Percentiles rank a stretch among this genome's conserved stretches.
Conservation (phyloP, 1,140 invertebrate species). For the Drosophila ananassae region DNA sequence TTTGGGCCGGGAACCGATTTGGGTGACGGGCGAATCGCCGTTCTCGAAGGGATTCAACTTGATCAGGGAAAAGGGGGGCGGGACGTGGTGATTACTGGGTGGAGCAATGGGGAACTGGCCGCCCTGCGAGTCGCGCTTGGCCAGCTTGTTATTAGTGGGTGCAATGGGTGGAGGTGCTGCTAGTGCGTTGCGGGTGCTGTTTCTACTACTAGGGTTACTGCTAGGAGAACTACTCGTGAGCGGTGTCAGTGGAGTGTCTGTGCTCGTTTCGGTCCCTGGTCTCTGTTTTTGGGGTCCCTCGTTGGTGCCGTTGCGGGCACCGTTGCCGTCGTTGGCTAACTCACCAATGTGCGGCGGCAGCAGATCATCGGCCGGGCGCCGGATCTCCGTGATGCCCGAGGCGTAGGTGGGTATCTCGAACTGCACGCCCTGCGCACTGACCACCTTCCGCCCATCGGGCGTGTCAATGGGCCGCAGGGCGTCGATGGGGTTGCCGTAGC, state of each 20-base stretch:
- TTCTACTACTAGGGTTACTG: conserved; percentile 23
- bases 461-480: conserved; percentile 73
- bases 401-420: conserved; percentile 83
- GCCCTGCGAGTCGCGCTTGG: conserved; percentile 30
- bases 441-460: conserved; percentile 78
- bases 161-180: conserved; percentile 26
- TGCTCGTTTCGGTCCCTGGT: conserved; percentile 6
- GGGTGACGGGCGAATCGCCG: conserved; percentile 14
- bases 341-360: conserved; percentile 83
- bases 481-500: conserved; percentile 80
- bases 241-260: conserved; percentile 33
- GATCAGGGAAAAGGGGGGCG: conserved; percentile 62
- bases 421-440: conserved; percentile 78
- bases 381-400: conserved; percentile 82
- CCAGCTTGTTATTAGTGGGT: conserved; percentile 40
- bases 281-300: conserved; percentile 11
- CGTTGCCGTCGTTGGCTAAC: conserved; percentile 49
- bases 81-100: conserved; percentile 46
- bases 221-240: conserved; percentile 21
- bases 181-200: conserved; percentile 40
- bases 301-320: conserved; percentile 17
- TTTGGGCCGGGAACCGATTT: conserved; percentile 4
- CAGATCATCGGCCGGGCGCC: conserved; percentile 74
- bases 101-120: conserved; percentile 51
- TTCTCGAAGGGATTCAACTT: conserved; percentile 49